phyloP scores from a whole-genome alignment of 2,888 invertebrate genomes.

The Lasioglossum morio region DNA sequence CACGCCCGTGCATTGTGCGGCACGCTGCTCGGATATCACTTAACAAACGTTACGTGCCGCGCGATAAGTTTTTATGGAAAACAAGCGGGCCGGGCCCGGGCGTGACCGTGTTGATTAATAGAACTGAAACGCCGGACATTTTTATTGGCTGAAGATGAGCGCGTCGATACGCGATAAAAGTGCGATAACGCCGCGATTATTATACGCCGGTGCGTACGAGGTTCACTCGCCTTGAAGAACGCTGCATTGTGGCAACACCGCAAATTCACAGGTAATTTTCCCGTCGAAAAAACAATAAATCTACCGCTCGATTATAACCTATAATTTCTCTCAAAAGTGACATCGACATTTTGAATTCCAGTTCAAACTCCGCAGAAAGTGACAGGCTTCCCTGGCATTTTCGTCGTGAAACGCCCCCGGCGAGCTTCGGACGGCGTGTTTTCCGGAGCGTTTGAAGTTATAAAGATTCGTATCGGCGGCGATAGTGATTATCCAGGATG shows the following conservation, averaged over 20 bases:
- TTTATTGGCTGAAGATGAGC: constrained; percentile 63
- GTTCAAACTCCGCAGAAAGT: not conserved
- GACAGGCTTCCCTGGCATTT: constrained; percentile 24
- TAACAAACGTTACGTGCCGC: constrained; percentile 61
- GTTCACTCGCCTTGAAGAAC: not conserved
- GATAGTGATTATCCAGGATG: constrained; percentile 82
- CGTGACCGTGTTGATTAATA: constrained; percentile 59
- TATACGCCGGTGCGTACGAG: constrained; percentile 25
- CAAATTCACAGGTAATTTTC: not conserved
- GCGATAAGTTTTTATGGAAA: constrained; percentile 66
- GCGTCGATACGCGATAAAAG: constrained; percentile 55
- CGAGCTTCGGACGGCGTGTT: constrained; percentile 47
- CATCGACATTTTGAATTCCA: constrained; percentile 10
- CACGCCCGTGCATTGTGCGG: constrained; percentile 50
- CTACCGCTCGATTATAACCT: not conserved
- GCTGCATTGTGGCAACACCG: not conserved
- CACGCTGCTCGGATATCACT: constrained; percentile 64
- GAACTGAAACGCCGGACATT: constrained; percentile 48
- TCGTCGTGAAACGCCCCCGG: constrained; percentile 14
- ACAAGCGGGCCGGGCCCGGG: constrained; percentile 44
- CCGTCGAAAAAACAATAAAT: not conserved
- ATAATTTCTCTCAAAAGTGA: not conserved
- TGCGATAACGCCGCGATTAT: constrained; percentile 57
- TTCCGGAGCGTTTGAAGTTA: constrained; percentile 78
- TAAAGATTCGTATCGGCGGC: constrained; percentile 82